Conservation (phyloP, 2,888 invertebrate species). For the Podabrus alpinus region DNA sequence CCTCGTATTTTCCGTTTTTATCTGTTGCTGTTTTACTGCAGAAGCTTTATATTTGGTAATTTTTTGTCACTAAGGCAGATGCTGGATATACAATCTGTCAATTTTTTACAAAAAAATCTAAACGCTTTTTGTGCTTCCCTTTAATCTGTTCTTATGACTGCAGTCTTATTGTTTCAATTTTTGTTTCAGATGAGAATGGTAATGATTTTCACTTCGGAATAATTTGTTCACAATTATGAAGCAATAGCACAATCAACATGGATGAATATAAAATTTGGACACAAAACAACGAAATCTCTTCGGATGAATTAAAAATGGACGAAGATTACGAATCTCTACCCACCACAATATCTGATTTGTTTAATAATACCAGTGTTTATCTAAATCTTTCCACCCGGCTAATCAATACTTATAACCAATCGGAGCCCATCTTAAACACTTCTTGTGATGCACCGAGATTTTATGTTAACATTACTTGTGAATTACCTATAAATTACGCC, state of each 20-base stretch:
- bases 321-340: background rate
- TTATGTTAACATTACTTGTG: constrained; percentile 68
- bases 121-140: background rate
- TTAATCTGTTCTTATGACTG: background rate
- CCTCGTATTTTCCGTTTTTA: background rate
- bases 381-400: background rate
- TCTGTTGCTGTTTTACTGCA: background rate
- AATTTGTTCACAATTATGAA: background rate
- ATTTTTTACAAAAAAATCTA: background rate
- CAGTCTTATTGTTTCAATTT: background rate
- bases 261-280: constrained; percentile 4
- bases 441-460: constrained; percentile 14
- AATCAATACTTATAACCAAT: constrained; percentile 3
- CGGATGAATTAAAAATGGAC: constrained; percentile 2
- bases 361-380: background rate
- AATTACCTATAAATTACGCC: constrained; percentile 69
- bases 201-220: background rate
- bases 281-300: constrained; percentile 12
- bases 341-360: constrained; percentile 3
- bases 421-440: constrained; percentile 5
- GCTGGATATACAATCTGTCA: background rate
- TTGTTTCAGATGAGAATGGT: background rate
- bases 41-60: background rate
- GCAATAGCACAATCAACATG: background rate
- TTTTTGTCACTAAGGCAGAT: background rate